Base-by-base conservation (phyloP, 2,888 invertebrate genomes). In the Resseliella maxima region DNA sequence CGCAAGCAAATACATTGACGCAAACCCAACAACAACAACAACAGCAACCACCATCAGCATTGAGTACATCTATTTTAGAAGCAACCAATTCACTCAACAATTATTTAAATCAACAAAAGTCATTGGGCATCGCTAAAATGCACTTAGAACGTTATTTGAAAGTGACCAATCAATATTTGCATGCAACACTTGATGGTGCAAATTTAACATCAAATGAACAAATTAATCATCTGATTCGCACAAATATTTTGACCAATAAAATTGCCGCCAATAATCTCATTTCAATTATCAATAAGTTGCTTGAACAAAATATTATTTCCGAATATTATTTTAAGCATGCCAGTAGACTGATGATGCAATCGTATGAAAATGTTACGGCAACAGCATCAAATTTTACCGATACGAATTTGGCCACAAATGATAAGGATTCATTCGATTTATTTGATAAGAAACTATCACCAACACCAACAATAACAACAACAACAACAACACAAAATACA, bases 111-210 rank as follows among this genome's bases (percentile, higher is more conserved):
- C 89, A 90, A 54, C 90, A 90, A 86, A 89, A 86, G 38, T 88
- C 89, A 5, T 87, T 91, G 12, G 90, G 90, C 86, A 90, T 91
- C 27, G 89, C 90, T 2, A 90, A 90, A 86, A 91, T 90, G 88
- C 90, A 90, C 86, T 87, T 90, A 6, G 90, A 90, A 87, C 89
- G 89, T 36, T 89, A 90, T 54, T 87, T 89, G 3, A 87, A 88
- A 72, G 88, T 90, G 10, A 90, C 89, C n/a, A 89, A 88, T 87
- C 89, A 90, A 87, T 91, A 90, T 88, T 88, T 89, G 31, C 88
- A 89, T 21, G 64, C 85, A 83, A 86, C 72, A 83, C n/a, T 64
- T 15, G 85, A 45, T 5, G 85, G 85, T 24, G 27, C 85, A 8
- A 85, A 85, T 38, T 24, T 85, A 35, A 86, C 86, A 85, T 41